Conservation (phyloP, 2,888 invertebrate genomes). For the Muscina levida region DNA sequence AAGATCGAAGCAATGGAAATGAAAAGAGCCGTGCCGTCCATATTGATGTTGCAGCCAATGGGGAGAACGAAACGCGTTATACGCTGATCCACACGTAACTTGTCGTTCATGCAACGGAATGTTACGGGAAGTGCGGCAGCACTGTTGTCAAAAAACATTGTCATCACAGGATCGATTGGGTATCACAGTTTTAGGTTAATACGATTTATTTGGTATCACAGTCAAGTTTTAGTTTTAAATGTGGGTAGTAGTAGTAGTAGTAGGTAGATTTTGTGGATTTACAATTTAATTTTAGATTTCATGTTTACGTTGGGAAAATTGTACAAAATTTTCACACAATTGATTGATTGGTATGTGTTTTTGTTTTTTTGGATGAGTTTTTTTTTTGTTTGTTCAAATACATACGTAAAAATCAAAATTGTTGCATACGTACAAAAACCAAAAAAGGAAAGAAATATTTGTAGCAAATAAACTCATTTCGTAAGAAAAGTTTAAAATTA, state of each 20-base stretch:
- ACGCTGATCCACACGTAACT: constrained; percentile 88
- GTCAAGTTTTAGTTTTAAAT: constrained; percentile 56
- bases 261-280: constrained; percentile 53
- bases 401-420: constrained; percentile 69
- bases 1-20: constrained; percentile 92
- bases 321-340: constrained; percentile 53
- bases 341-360: constrained; percentile 39
- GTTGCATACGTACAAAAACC: constrained; percentile 68
- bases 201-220: constrained; percentile 54
- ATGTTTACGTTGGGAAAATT: constrained; percentile 60
- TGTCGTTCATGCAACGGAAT: constrained; percentile 92
- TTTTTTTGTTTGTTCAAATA: constrained; percentile 63
- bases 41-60: constrained; percentile 95
- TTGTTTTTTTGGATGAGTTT: constrained; percentile 58
- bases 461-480: constrained; percentile 69
- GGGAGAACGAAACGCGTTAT: constrained; percentile 94
- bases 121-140: constrained; percentile 94
- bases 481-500: constrained; percentile 6
- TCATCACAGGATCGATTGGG: constrained; percentile 58
- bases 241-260: constrained; percentile 29
- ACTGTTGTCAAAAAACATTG: constrained; percentile 80
- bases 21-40: constrained; percentile 95
- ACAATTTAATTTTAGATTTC: constrained; percentile 53
- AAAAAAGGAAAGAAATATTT: constrained; percentile 76
- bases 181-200: constrained; percentile 56